A percentile compares a stretch with the other conserved stretches of the same genome.
Conservation (phyloP, 1,140 invertebrate genomes). For the Lutraria rhynchaena region DNA sequence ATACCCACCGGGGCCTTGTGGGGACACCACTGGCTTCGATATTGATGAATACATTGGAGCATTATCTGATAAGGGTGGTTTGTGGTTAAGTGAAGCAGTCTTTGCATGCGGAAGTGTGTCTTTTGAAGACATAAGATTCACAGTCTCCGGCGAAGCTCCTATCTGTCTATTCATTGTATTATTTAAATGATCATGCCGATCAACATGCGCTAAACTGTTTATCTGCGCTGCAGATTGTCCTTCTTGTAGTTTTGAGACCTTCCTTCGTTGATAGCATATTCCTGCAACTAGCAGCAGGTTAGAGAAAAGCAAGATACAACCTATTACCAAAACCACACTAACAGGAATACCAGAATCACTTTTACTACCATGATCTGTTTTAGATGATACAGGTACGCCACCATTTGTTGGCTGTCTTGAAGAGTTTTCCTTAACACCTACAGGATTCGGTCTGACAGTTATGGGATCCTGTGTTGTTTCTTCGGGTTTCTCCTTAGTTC, state of each 20-base stretch:
- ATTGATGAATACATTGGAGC: constrained; percentile 44
- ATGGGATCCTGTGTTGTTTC: constrained; percentile 63
- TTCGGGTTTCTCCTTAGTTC: constrained; percentile 43
- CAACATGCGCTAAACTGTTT: not conserved
- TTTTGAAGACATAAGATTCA: constrained; percentile 8
- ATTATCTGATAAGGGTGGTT: not conserved
- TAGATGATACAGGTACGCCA: not conserved
- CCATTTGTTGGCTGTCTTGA: not conserved
- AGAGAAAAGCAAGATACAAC: constrained; percentile 93
- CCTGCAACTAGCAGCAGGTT: constrained; percentile 97
- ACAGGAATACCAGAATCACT: constrained; percentile 63
- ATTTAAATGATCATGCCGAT: constrained; percentile 11
- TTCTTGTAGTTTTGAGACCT: constrained; percentile 79
- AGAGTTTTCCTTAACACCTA: constrained; percentile 10
- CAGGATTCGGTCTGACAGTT: constrained; percentile 48
- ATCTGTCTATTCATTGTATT: not conserved
- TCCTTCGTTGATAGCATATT: constrained; percentile 96
- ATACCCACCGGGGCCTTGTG: constrained; percentile 39
- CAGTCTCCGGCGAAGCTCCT: not conserved
- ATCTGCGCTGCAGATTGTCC: not conserved
- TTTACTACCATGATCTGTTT: not conserved
- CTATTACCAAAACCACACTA: constrained; percentile 94
- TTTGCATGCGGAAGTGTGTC: not conserved
- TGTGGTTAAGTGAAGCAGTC: constrained; percentile 10
- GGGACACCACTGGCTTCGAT: constrained; percentile 42